A percentile compares a stretch with the other conserved stretches of the same genome.
phyloP scores from a whole-genome alignment of 2,113 vertebrate species.

The Propithecus coquereli region DNA sequence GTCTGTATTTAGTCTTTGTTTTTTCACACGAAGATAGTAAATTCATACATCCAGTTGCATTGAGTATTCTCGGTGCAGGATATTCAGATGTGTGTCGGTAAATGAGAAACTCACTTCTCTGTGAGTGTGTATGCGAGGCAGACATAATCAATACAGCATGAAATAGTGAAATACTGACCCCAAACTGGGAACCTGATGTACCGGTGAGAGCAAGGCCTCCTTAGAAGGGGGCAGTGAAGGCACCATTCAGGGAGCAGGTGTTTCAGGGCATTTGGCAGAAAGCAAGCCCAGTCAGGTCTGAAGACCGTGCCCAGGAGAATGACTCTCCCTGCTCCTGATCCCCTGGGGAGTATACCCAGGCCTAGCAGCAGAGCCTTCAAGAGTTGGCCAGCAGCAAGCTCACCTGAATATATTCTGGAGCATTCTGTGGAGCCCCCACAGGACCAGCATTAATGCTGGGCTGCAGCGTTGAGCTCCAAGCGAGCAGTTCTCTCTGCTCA shows the following conservation, averaged over 20 bases:
- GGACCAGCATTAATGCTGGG: background rate
- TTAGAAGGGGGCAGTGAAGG: background rate
- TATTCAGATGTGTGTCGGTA: background rate
- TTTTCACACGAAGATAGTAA: background rate
- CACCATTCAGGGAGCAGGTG: rapidly evolving
- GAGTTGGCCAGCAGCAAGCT: background rate
- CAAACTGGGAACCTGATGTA: no score
- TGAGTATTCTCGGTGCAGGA: background rate
- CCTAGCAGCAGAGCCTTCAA: background rate
- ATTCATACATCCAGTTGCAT: background rate
- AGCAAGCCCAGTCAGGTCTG: background rate
- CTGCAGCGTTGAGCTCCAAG: background rate
- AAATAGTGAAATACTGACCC: background rate
- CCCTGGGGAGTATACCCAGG: background rate
- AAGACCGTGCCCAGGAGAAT: background rate
- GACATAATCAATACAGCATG: rapidly evolving
- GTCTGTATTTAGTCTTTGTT: background rate
- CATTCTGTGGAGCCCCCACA: background rate
- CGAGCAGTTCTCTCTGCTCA: background rate
- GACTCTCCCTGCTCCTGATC: background rate
- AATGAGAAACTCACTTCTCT: background rate
- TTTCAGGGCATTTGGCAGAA: background rate
- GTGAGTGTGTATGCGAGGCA: background rate
- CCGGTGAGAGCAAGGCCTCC: background rate
- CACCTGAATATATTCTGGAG: background rate